Conservation (phyloP, 2,797 vertebrate genomes). For the Cercopithecus petaurista region DNA sequence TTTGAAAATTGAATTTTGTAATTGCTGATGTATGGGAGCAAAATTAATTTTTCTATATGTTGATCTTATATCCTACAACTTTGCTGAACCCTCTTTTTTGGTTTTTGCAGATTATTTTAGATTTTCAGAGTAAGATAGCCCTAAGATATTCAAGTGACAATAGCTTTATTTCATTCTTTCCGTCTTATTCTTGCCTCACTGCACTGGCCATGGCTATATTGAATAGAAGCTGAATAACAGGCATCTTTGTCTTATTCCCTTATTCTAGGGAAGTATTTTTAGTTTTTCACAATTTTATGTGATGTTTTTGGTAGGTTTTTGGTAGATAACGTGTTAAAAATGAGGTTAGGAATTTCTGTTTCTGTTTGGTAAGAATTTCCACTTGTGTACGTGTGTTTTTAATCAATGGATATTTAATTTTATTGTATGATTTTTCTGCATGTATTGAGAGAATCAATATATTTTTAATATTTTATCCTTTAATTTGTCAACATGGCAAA, state of each 20-base stretch:
- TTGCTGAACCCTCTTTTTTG: background rate
- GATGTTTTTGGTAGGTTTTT: background rate
- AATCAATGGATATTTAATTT: constrained; percentile 4
- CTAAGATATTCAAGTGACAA: background rate
- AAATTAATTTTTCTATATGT: background rate
- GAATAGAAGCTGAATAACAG: background rate
- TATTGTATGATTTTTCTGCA: background rate
- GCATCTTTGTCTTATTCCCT: background rate
- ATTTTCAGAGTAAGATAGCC: background rate
- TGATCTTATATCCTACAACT: background rate
- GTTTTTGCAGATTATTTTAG: constrained; percentile 37
- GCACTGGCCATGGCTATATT: background rate
- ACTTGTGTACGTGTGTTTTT: background rate
- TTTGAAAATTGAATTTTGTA: constrained; percentile 6
- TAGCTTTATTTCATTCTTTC: background rate
- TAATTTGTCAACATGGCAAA: background rate
- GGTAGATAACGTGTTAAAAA: background rate
- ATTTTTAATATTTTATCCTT: background rate
- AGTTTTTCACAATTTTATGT: constrained; percentile 9
- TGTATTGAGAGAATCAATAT: background rate
- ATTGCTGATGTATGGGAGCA: background rate
- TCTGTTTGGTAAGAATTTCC: constrained; percentile 35
- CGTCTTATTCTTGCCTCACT: background rate
- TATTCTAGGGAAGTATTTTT: constrained; percentile 11
- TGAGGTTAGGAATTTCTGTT: background rate